A percentile compares a stretch with the other conserved stretches of the same genome.
Conservation (phyloP, 2,888 invertebrate species). For the Hirudinaria manillensis region DNA sequence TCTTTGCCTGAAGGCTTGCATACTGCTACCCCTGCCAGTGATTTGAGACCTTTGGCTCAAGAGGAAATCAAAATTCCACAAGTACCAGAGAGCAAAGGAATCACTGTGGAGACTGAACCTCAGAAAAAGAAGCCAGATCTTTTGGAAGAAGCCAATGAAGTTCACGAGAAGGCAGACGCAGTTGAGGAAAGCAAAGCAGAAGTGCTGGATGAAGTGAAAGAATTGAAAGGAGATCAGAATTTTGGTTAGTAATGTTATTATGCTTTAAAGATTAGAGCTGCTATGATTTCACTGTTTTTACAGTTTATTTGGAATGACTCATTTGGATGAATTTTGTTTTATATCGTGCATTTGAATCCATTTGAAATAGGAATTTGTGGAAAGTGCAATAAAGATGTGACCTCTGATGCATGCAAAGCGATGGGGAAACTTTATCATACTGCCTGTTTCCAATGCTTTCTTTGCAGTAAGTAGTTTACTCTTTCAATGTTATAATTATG, state of each 20-base stretch:
- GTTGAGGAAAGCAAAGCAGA: not conserved
- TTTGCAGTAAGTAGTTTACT: conserved; percentile 64
- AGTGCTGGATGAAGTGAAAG: too few relatives aligned
- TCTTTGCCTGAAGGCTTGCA: not conserved
- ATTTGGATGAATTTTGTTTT: too few relatives aligned
- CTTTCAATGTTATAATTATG: too few relatives aligned
- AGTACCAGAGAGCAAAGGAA: too few relatives aligned
- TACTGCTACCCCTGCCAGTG: not conserved
- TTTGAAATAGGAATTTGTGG: conserved; percentile 1
- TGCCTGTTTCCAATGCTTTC: conserved; percentile 94
- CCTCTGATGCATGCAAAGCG: conserved; percentile 82
- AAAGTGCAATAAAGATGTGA: conserved; percentile 19
- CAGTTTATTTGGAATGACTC: too few relatives aligned
- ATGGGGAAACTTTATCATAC: conserved; percentile 98
- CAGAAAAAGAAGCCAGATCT: conserved; percentile 3
- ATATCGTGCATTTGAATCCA: too few relatives aligned
- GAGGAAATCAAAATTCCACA: too few relatives aligned
- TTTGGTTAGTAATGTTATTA: too few relatives aligned
- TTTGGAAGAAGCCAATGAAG: not conserved
- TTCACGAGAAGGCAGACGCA: not conserved
- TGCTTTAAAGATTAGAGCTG: not conserved
- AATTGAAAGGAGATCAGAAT: too few relatives aligned
- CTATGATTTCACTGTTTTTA: too few relatives aligned
- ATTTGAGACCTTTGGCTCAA: not conserved
- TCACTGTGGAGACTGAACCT: too few relatives aligned